These are phyloP conservation scores for Ramazzottius varieornatus DNA, from an alignment of 2,888 invertebrate genomes.

Conservation along the genomic window DNA sequence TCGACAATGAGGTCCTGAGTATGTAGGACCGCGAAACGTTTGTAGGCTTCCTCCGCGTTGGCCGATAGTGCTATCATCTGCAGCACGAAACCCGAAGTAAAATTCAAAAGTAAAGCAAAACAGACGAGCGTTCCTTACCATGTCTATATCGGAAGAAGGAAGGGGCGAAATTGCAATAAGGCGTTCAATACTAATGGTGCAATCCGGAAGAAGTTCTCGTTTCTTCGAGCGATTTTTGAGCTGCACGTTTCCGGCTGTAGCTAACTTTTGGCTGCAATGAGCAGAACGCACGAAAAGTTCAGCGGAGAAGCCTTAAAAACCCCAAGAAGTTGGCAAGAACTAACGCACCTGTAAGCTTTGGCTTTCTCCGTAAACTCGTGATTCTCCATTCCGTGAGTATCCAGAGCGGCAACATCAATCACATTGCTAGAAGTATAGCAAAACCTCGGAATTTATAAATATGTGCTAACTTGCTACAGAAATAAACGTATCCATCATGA, in stretches of 20 bases:
- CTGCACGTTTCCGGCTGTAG: not conserved
- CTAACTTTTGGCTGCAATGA: not conserved
- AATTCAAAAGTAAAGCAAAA: not conserved
- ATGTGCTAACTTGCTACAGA: not conserved
- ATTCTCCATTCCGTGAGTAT: not conserved
- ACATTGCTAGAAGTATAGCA: not conserved
- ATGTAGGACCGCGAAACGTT: not conserved
- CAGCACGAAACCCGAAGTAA: not conserved
- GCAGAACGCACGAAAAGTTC: too few relatives aligned
- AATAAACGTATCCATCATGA: too few relatives aligned
- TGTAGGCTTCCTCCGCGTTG: not conserved
- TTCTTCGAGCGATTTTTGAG: not conserved
- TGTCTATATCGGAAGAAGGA: not conserved
- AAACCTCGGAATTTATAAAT: not conserved
- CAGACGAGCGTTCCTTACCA: not conserved
- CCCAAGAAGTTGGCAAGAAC: too few relatives aligned
- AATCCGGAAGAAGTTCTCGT: not conserved
- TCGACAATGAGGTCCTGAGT: not conserved
- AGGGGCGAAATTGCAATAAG: not conserved
- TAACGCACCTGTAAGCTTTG: slow-evolving; percentile 2
- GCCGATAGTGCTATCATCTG: not conserved
- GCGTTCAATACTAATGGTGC: not conserved
- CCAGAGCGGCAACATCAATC: not conserved
- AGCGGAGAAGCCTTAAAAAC: too few relatives aligned
- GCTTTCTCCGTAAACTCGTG: not conserved